Conservation (phyloP, 37 sponge, comb jelly and placozoan species). For the Diacarnus erythraeanus region DNA sequence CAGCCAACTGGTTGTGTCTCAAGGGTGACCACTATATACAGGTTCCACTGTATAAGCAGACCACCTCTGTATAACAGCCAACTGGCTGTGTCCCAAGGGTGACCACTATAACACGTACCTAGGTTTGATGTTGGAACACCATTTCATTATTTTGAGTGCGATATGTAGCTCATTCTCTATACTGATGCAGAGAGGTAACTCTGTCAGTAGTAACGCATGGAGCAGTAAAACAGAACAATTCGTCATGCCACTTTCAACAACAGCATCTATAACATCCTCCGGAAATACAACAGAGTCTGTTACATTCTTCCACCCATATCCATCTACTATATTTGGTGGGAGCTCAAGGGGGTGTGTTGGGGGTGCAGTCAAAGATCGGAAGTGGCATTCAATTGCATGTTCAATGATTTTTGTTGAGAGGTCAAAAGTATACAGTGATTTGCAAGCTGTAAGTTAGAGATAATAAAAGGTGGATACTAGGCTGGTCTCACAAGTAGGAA, state of each 20-base stretch:
- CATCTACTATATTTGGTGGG: slow-evolving; percentile 14
- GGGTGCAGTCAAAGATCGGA: slow-evolving; percentile 29
- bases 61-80: too few relatives aligned
- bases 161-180: slow-evolving; percentile 54
- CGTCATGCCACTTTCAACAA: slow-evolving; percentile 18
- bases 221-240: slow-evolving; percentile 38
- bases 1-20: too few relatives aligned
- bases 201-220: slow-evolving; percentile 52
- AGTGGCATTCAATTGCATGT: slow-evolving; percentile 57
- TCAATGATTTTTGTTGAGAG: slow-evolving; percentile 63
- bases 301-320: slow-evolving; percentile 65
- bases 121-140: slow-evolving; percentile 69
- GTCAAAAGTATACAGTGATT: slow-evolving; percentile 34
- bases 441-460: slow-evolving; percentile 46
- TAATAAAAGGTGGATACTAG: not conserved
- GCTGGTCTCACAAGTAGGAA: too few relatives aligned
- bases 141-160: slow-evolving; percentile 36
- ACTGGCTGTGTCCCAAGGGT: too few relatives aligned
- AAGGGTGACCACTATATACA: too few relatives aligned
- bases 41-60: too few relatives aligned
- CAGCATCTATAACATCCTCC: slow-evolving; percentile 33
- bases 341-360: slow-evolving; percentile 19
- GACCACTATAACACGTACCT: slow-evolving; percentile 57
- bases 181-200: slow-evolving; percentile 48
- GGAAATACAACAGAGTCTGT: slow-evolving; percentile 40